Evolutionary conservation across 2,113 vertebrate species (phyloP), one percentile per base, ranked within the genome.

Genomic region (Neogobius melanostomus): DNA sequence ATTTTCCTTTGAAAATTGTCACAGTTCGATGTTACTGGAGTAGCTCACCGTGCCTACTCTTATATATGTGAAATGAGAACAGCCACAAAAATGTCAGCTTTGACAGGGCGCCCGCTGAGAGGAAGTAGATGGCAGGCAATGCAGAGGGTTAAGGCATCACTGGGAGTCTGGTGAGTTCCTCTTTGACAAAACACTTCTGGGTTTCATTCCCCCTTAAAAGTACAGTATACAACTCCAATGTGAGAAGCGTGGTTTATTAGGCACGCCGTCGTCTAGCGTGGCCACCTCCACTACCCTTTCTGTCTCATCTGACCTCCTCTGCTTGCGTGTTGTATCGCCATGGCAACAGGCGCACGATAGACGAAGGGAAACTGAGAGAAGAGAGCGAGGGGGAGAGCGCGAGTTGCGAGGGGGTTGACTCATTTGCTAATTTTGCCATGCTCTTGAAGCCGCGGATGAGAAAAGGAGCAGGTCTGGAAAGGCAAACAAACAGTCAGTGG

Each of bases 271-370:
- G 71, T 82, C 81, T 15, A 75, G 75, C 78, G 73, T 36, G 70
- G 52, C 82, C 77, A 84, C 84, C 80, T 82, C 70, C 82, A 85
- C 56, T 82, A 75, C 78, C 82, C 80, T 86, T 76, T 82, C 69
- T 17, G 66, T 90, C 88, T 90, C 76, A 80, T 85, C 86, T 92
- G 89, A 91, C 90, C 89, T 91, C 88, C 77, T 88, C 82, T 87
- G 84, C 87, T 88, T 90, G 84, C 69, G 74, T 91, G 78, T 89
- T 74, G 88, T 64, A 90, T 92, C 74, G 76, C 90, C 89, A 94
- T 90, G 89, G 91, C 88, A 93, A 94, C 92, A 90, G 82, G 84
- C 72, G 77, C 80, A 80, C 16, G 54, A 74, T 74, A 84, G 80
- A 86, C 60, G 81, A 70, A 86, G 17, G 64, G 63, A 76, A 66